These are phyloP conservation scores for Rhinogobio ventralis DNA, from an alignment of 2,797 vertebrate genomes.

Conservation along the genomic window DNA sequence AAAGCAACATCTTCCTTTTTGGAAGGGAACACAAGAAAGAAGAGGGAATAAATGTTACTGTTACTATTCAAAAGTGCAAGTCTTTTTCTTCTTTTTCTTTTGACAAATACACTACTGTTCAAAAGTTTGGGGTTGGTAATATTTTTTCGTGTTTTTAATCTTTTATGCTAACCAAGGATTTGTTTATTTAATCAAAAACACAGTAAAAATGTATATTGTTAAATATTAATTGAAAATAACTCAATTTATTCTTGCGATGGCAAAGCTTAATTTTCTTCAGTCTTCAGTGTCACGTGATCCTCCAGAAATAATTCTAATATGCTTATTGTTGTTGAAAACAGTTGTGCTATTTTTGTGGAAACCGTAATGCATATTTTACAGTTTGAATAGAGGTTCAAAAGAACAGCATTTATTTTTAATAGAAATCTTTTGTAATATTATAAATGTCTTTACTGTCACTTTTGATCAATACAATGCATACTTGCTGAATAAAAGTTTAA, in stretches of 20 bases:
- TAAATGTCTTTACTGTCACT: too few relatives aligned
- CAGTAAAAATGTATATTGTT: neutral
- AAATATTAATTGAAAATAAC: neutral
- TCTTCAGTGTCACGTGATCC: neutral
- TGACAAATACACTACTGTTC: neutral
- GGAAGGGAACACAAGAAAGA: neutral
- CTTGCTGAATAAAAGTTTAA: neutral
- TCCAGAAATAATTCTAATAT: neutral
- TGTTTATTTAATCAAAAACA: neutral
- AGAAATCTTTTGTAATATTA: too few relatives aligned
- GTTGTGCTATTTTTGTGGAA: neutral
- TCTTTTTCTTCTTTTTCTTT: too few relatives aligned
- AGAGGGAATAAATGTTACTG: neutral
- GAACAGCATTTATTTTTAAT: neutral
- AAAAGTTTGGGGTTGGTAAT: neutral
- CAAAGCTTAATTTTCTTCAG: neutral
- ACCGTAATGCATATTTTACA: neutral
- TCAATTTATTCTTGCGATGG: neutral
- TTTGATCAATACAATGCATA: neutral
- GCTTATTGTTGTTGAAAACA: neutral
- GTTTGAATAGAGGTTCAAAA: neutral
- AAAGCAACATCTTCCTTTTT: neutral
- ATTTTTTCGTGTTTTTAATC: neutral
- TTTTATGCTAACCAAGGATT: neutral
- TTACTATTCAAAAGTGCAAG: neutral